Percentiles rank a stretch among this genome's conserved stretches.
Evolutionary conservation across 2,113 vertebrate genomes (phyloP).

Genomic region (Pardalotus punctatus): DNA sequence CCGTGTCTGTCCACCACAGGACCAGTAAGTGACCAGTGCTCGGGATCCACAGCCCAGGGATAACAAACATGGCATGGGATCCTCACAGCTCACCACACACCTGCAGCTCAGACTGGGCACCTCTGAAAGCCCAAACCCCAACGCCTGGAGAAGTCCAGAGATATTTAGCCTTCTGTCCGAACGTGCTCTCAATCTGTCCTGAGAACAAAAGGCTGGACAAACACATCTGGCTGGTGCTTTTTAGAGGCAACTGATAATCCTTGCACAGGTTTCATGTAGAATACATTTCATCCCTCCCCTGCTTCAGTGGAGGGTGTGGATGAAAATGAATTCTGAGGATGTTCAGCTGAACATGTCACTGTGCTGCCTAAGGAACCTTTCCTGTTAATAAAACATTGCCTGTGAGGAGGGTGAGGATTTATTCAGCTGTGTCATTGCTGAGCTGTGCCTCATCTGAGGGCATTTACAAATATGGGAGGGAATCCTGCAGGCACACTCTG

Average conservation of each 20-base stretch:
- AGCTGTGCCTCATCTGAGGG: not conserved
- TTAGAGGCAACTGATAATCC: not conserved
- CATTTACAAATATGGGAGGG: not conserved
- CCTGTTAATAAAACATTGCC: not conserved
- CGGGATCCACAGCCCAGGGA: fast-evolving
- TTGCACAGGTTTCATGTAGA: not conserved
- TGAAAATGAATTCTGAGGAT: not conserved
- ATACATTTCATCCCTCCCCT: not conserved
- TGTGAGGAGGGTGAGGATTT: not conserved
- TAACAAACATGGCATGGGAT: not conserved
- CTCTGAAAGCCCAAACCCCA: not conserved
- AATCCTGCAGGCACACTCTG: not conserved
- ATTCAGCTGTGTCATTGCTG: not conserved
- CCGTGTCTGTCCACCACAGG: slow-evolving; percentile 82
- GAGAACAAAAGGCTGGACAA: not conserved
- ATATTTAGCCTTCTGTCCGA: not conserved
- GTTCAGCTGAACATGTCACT: not conserved
- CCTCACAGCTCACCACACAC: not conserved
- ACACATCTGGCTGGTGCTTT: not conserved
- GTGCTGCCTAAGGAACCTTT: not conserved
- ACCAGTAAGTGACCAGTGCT: slow-evolving; percentile 79
- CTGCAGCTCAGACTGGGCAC: not conserved
- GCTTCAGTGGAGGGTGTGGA: not conserved
- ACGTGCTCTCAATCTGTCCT: not conserved
- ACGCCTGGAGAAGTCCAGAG: not conserved